These are phyloP conservation scores for Rhamnusium bicolor DNA, from an alignment of 2,888 invertebrate species.

Conservation along the genomic window DNA sequence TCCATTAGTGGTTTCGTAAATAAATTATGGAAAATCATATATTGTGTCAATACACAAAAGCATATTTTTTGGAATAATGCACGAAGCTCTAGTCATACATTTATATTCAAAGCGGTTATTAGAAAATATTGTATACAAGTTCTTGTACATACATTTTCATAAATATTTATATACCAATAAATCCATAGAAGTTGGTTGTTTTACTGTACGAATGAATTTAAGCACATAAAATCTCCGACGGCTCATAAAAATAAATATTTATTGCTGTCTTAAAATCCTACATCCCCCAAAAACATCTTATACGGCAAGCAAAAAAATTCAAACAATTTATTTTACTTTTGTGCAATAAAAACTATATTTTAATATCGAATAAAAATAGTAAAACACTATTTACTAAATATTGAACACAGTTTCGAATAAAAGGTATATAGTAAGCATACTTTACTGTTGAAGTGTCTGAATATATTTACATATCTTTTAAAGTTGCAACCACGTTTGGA, in stretches of 20 bases:
- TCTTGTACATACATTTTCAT: neutral
- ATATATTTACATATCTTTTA: conserved; percentile 12
- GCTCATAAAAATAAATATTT: conserved; percentile 11
- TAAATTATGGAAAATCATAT: too few relatives aligned
- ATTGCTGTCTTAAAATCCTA: neutral
- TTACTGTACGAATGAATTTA: neutral
- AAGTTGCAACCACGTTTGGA: neutral
- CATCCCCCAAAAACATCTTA: neutral
- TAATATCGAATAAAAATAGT: neutral
- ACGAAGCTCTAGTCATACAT: neutral
- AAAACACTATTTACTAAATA: neutral
- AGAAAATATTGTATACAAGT: neutral
- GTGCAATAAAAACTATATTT: neutral
- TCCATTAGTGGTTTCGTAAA: too few relatives aligned
- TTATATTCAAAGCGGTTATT: neutral
- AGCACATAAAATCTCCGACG: conserved; percentile 1
- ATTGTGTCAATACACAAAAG: too few relatives aligned
- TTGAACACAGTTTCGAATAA: neutral
- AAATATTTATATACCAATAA: neutral
- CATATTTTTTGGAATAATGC: too few relatives aligned
- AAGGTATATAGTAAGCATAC: conserved; percentile 7
- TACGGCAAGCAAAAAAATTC: neutral
- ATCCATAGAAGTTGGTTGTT: neutral
- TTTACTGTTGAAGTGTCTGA: conserved; percentile 12
- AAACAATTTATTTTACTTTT: neutral